phyloP scores from a whole-genome alignment of 2,888 invertebrate genomes.

The Melieria omissa region DNA sequence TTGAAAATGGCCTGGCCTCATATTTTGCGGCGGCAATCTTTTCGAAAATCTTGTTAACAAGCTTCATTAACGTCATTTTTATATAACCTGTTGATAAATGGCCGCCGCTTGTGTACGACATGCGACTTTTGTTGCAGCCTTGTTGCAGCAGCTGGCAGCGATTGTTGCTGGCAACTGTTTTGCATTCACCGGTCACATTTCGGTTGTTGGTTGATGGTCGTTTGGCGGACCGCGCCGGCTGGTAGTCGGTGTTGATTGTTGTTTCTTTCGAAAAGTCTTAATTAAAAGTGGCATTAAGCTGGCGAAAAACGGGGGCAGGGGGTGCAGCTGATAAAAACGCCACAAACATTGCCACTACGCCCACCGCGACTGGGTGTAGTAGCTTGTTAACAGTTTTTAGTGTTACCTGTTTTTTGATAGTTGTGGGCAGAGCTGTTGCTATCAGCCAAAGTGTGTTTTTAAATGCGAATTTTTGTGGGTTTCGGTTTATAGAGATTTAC shows the following conservation, averaged over 20 bases:
- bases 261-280: constrained; percentile 31
- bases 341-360: too few relatives aligned
- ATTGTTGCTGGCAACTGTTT: constrained; percentile 24
- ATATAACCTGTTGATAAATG: constrained; percentile 39
- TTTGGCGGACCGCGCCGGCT: not conserved
- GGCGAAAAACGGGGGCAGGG: not conserved
- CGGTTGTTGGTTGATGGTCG: not conserved
- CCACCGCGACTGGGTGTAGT: too few relatives aligned
- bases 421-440: too few relatives aligned
- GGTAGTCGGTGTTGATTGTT: constrained; percentile 12
- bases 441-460: too few relatives aligned
- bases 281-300: constrained; percentile 36
- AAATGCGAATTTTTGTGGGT: too few relatives aligned
- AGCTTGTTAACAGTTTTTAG: too few relatives aligned
- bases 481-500: too few relatives aligned
- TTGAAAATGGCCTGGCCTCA: too few relatives aligned
- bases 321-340: too few relatives aligned
- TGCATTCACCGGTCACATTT: constrained; percentile 32
- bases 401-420: too few relatives aligned
- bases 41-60: constrained; percentile 43
- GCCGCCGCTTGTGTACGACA: constrained; percentile 3
- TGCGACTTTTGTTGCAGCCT: constrained; percentile 1
- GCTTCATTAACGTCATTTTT: constrained; percentile 43
- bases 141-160: not conserved
- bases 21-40: constrained; percentile 11